Evolutionary conservation across 2,888 invertebrate genomes (phyloP).

Genomic region (Drosophila nigricruria): DNA sequence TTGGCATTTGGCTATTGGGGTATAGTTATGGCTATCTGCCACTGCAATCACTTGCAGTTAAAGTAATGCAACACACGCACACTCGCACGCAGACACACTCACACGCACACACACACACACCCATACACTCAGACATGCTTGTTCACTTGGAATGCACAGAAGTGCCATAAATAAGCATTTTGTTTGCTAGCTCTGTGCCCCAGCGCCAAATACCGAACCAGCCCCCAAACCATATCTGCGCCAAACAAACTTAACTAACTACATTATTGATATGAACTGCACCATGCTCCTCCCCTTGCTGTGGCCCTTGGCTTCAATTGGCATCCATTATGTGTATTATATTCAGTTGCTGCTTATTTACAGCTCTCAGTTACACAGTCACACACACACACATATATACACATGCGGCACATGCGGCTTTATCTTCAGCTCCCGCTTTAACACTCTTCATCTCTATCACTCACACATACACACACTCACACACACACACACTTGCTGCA

Average conservation of each 20-base stretch:
- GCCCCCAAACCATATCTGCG: conserved; percentile 2
- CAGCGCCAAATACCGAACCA: conserved; percentile 30
- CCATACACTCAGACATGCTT: conserved; percentile 19
- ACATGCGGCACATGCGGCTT: conserved; percentile 7
- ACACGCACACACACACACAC: conserved; percentile 26
- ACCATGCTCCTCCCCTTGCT: conserved; percentile 22
- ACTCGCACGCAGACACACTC: conserved; percentile 11
- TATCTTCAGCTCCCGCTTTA: conserved; percentile 5
- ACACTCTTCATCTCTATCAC: conserved; percentile 5
- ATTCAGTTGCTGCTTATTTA: conserved; percentile 58
- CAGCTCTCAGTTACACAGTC: conserved; percentile 24
- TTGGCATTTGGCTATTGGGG: conserved; percentile 44
- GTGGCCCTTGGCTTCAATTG: conserved; percentile 44
- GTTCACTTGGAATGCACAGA: conserved; percentile 52
- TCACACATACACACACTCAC: not conserved
- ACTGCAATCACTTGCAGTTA: conserved; percentile 69
- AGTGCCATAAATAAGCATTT: conserved; percentile 73
- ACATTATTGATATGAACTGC: conserved; percentile 42
- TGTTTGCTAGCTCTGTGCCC: conserved; percentile 50
- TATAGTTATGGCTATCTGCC: conserved; percentile 57
- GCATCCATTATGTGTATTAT: conserved; percentile 45
- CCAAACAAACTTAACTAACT: conserved; percentile 39
- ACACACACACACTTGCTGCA: conserved; percentile 9
- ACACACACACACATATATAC: conserved; percentile 1
- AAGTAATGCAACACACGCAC: conserved; percentile 42